Conservation (phyloP, 2,797 vertebrate species). For the Characodon lateralis region DNA sequence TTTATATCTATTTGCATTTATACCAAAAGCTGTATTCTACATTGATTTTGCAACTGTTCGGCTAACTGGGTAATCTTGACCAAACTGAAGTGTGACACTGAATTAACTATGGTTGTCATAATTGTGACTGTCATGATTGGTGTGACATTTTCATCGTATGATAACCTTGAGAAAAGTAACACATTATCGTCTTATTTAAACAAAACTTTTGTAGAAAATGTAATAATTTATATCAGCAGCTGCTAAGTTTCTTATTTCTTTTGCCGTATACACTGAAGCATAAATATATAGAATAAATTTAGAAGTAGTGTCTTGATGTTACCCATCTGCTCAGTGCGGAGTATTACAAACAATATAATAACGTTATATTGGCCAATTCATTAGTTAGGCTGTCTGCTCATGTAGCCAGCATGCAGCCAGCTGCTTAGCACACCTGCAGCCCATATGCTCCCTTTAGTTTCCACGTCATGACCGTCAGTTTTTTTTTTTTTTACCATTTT, state of each 20-base stretch:
- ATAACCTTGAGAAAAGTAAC: not conserved
- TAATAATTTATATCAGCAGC: not conserved
- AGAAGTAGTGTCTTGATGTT: not conserved
- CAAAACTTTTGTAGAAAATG: not conserved
- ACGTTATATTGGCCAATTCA: not conserved
- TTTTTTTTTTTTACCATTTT: too few relatives aligned
- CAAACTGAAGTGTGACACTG: not conserved
- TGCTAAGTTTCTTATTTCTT: not conserved
- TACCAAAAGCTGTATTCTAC: too few relatives aligned
- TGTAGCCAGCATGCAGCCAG: too few relatives aligned
- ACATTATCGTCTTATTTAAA: not conserved
- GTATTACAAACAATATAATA: not conserved
- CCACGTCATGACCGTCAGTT: too few relatives aligned
- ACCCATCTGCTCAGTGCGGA: not conserved
- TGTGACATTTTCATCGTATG: not conserved
- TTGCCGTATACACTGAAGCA: not conserved
- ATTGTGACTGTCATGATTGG: not conserved
- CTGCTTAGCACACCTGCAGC: too few relatives aligned
- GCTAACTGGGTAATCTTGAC: not conserved
- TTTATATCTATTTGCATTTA: too few relatives aligned
- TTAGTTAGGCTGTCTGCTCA: not conserved
- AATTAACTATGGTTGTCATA: not conserved
- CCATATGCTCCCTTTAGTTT: too few relatives aligned
- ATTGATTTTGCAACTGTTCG: not conserved
- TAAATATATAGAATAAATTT: not conserved